phyloP scores from a whole-genome alignment of 2,888 invertebrate species.

The Heterodera filipjevi region DNA sequence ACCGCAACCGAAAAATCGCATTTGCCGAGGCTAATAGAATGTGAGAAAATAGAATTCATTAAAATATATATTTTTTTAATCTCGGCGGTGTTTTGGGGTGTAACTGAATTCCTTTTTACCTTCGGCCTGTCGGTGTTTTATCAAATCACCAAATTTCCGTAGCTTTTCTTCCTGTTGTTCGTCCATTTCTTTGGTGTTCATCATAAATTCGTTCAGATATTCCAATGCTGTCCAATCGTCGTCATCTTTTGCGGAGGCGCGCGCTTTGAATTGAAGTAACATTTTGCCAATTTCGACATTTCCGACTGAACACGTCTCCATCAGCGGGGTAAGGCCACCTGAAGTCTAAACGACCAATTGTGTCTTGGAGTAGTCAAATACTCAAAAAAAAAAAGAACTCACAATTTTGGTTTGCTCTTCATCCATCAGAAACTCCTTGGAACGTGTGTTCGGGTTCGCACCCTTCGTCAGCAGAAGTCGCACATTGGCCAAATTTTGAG shows the following conservation, averaged over 20 bases:
- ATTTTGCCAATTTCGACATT: constrained; percentile 41
- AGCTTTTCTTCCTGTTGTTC: constrained; percentile 22
- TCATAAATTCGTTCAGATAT: constrained; percentile 40
- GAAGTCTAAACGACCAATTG: constrained; percentile 25
- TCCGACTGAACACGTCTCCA: constrained; percentile 50
- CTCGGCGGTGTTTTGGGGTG: too few relatives aligned
- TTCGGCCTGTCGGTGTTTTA: constrained; percentile 33
- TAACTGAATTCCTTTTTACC: too few relatives aligned
- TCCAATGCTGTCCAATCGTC: constrained; percentile 45
- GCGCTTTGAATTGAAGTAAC: constrained; percentile 42
- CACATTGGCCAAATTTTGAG: constrained; percentile 38
- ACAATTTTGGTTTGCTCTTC: constrained; percentile 37
- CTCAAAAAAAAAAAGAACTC: background rate
- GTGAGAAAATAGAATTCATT: too few relatives aligned
- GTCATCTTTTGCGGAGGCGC: constrained; percentile 40
- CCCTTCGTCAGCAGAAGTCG: constrained; percentile 41
- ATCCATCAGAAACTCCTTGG: constrained; percentile 28
- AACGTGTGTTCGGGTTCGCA: constrained; percentile 43
- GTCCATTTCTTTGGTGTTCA: constrained; percentile 21
- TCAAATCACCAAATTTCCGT: constrained; percentile 26
- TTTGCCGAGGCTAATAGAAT: too few relatives aligned
- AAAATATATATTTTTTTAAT: too few relatives aligned
- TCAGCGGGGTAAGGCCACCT: constrained; percentile 46
- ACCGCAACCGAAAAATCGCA: too few relatives aligned
- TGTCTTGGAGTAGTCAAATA: background rate